Percentiles rank a stretch among this genome's conserved stretches.
Conservation (phyloP, 1,140 invertebrate genomes). For the Neuroterus valhalla region DNA sequence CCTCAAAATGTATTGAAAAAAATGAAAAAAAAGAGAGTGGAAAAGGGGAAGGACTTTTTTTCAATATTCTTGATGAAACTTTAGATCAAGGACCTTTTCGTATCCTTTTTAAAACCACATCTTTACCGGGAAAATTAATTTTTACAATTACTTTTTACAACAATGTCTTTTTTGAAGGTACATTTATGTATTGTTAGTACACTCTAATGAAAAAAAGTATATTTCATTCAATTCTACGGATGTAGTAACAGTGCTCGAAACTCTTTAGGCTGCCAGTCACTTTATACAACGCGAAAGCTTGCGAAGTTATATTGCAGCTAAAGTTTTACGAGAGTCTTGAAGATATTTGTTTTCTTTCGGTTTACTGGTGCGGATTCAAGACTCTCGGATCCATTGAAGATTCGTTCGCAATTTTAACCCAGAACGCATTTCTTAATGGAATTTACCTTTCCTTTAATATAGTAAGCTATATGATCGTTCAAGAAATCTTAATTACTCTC, state of each 20-base stretch:
- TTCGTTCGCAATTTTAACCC: background rate
- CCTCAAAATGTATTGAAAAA: constrained; percentile 14
- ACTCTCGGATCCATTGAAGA: background rate
- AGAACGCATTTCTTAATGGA: background rate
- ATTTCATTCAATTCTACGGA: constrained; percentile 2
- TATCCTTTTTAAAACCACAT: background rate
- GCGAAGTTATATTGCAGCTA: background rate
- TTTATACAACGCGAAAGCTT: constrained; percentile 14
- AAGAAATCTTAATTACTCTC: no score
- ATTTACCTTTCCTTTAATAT: no score
- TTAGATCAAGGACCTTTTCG: constrained; percentile 3
- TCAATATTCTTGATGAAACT: constrained; percentile 1
- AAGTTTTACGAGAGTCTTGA: constrained; percentile 30
- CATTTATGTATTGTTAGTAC: background rate
- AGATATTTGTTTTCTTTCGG: constrained; percentile 33
- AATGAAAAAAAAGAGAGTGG: background rate
- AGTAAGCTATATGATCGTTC: no score
- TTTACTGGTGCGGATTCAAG: background rate
- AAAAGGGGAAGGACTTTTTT: background rate
- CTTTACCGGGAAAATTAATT: no score
- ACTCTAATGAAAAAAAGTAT: background rate
- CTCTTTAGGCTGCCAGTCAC: constrained; percentile 7
- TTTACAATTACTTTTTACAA: no score
- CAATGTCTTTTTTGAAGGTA: no score
- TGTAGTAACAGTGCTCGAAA: background rate